Conservation (phyloP, 1,140 invertebrate species). For the Drosophila biarmipes region DNA sequence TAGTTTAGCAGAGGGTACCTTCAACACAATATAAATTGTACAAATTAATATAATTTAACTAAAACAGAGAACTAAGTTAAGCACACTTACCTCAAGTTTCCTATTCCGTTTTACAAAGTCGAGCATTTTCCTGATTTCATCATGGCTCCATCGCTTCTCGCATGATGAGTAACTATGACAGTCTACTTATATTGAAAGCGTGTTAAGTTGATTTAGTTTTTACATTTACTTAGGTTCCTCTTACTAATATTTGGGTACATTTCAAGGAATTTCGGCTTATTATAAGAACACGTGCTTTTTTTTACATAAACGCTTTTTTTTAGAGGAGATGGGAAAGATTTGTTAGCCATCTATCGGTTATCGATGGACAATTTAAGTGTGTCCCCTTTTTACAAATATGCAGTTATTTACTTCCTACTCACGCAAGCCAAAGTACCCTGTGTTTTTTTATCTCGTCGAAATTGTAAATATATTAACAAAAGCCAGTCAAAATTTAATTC, state of each 20-base stretch:
- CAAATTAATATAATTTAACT: neutral
- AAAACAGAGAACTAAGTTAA: neutral
- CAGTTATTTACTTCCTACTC: neutral
- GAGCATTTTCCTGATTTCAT: neutral
- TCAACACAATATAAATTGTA: neutral
- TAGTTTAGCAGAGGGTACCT: neutral
- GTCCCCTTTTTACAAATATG: neutral
- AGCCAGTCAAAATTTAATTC: too few species aligned
- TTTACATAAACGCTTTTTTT: too few species aligned
- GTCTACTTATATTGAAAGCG: too few species aligned
- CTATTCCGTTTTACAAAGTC: neutral
- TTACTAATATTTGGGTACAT: too few species aligned
- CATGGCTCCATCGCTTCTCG: neutral
- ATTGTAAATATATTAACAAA: too few species aligned
- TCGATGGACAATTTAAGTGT: neutral
- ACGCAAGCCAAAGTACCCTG: neutral
- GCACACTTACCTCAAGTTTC: neutral
- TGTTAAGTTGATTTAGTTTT: too few species aligned
- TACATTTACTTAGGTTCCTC: too few species aligned
- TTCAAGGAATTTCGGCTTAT: too few species aligned
- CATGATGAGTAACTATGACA: too few species aligned
- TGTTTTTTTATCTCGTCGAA: too few species aligned
- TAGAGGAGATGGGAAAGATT: neutral
- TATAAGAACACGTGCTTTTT: too few species aligned
- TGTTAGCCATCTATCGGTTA: neutral